These are phyloP conservation scores for Callithrix jacchus DNA, from an alignment of 2,113 vertebrate species.

Conservation along the genomic window DNA sequence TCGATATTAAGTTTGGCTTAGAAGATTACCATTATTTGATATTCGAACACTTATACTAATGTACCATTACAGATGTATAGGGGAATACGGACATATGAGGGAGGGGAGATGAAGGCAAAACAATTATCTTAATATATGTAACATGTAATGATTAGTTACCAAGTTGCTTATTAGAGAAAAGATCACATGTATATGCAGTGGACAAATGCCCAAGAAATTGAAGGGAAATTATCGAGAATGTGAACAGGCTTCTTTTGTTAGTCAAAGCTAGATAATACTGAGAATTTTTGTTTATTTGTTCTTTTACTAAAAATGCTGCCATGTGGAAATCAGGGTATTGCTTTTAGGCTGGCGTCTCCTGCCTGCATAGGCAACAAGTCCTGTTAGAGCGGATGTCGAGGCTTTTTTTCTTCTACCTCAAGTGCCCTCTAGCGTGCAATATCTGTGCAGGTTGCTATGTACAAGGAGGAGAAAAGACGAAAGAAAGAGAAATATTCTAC, in stretches of 20 bases:
- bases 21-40: not conserved
- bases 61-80: no score
- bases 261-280: not conserved
- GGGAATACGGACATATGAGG: not conserved
- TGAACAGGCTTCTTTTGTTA: constrained; percentile 23
- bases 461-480: constrained; percentile 4
- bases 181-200: not conserved
- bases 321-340: not conserved
- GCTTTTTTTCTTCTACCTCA: constrained; percentile 83
- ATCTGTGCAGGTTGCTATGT: constrained; percentile 77
- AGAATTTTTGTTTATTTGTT: constrained; percentile 31
- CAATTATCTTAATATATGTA: constrained; percentile 12
- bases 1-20: not conserved
- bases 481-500: constrained; percentile 14
- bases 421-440: constrained; percentile 96
- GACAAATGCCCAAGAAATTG: constrained; percentile 19
- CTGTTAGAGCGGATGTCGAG: not conserved
- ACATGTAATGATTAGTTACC: constrained; percentile 63
- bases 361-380: constrained; percentile 30
- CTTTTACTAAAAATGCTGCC: constrained; percentile 41
- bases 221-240: constrained; percentile 49
- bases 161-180: constrained; percentile 47
- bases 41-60: no score
- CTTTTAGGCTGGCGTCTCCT: constrained; percentile 39
- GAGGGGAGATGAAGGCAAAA: no score